phyloP scores from a whole-genome alignment of 2,888 invertebrate genomes.

The Altica lythri region DNA sequence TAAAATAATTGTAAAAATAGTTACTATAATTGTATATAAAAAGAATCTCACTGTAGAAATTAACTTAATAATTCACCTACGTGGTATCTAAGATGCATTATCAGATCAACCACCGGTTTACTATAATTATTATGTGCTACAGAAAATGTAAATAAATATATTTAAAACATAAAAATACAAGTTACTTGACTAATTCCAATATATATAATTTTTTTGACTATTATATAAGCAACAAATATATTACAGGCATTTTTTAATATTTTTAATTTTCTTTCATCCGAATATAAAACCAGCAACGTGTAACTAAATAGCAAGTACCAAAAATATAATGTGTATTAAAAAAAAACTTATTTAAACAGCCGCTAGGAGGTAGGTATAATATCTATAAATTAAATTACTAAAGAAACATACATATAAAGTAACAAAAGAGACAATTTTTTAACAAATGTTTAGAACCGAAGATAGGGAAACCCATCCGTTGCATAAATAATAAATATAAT shows the following conservation, averaged over 20 bases:
- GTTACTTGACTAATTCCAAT: not conserved
- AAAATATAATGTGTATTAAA: slow-evolving; percentile 5
- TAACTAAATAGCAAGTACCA: slow-evolving; percentile 21
- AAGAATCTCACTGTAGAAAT: slow-evolving; percentile 20
- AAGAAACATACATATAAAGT: slow-evolving; percentile 16
- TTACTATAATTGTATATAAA: slow-evolving; percentile 7
- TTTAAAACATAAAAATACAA: slow-evolving; percentile 12
- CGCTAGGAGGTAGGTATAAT: too few species aligned
- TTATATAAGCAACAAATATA: slow-evolving; percentile 30
- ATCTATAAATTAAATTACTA: too few species aligned
- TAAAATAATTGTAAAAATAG: slow-evolving; percentile 9
- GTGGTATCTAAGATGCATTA: too few species aligned
- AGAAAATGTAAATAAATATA: slow-evolving; percentile 16
- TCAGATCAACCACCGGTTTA: too few species aligned
- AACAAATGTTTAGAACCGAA: too few species aligned
- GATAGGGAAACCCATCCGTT: too few species aligned
- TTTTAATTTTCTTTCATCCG: slow-evolving; percentile 23
- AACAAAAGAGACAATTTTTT: slow-evolving; percentile 4
- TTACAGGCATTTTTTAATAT: slow-evolving; percentile 24
- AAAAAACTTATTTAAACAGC: not conserved
- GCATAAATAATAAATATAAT: too few species aligned
- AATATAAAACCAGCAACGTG: slow-evolving; percentile 38
- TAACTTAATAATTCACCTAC: slow-evolving; percentile 4
- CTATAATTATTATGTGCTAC: slow-evolving; percentile 7
- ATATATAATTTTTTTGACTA: slow-evolving; percentile 22